A percentile compares a stretch with the other conserved stretches of the same genome.
Evolutionary conservation across 2,797 vertebrate species (phyloP).

Genomic region (Tarsius wallacei): DNA sequence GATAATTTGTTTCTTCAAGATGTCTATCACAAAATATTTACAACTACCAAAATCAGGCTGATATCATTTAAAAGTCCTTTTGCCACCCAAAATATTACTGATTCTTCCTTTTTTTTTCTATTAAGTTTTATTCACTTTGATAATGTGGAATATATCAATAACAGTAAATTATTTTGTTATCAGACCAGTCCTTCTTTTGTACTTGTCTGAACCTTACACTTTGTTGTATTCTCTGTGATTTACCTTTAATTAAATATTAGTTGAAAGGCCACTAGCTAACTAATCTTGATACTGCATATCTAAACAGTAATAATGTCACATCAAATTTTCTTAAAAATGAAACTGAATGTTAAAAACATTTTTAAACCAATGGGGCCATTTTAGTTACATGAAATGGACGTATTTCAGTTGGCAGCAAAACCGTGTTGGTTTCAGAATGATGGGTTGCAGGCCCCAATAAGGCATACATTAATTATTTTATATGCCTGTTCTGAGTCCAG

Average conservation of each 20-base stretch:
- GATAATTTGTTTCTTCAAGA: background rate
- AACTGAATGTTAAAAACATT: conserved; percentile 8
- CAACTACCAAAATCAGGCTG: background rate
- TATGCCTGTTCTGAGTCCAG: background rate
- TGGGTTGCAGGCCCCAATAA: background rate
- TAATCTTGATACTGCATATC: background rate
- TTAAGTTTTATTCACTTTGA: conserved; percentile 5
- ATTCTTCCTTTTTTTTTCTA: background rate
- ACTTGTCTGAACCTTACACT: background rate
- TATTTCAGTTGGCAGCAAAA: conserved; percentile 48
- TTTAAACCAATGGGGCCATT: background rate
- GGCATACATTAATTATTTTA: background rate
- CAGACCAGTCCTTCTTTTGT: background rate
- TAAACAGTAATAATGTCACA: background rate
- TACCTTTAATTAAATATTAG: conserved; percentile 63
- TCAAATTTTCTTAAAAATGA: conserved; percentile 33
- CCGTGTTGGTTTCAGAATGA: background rate
- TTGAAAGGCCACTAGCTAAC: conserved; percentile 35
- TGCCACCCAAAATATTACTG: background rate
- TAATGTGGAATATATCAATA: background rate
- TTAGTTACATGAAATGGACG: background rate
- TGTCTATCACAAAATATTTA: conserved; percentile 30
- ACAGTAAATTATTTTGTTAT: conserved; percentile 3
- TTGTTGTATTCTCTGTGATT: background rate
- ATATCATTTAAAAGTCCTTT: background rate